phyloP scores from a whole-genome alignment of 2,888 invertebrate genomes.

The Ischnus inquisitorius region DNA sequence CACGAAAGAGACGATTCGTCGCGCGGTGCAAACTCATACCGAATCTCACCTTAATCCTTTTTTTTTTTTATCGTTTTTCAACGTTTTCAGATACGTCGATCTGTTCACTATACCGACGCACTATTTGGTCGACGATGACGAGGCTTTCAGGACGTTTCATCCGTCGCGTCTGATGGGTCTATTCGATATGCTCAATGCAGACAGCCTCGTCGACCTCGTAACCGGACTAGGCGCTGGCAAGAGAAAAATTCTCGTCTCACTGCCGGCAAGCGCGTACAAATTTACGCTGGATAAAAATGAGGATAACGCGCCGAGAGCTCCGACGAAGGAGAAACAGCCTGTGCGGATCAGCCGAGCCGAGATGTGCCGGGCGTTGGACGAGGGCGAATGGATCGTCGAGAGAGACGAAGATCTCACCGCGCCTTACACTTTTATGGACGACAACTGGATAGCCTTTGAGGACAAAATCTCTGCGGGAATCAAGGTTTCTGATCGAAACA shows the following conservation, averaged over 20 bases:
- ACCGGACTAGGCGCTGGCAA: slow-evolving; percentile 90
- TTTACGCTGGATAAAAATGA: slow-evolving; percentile 89
- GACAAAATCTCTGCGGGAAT: slow-evolving; percentile 91
- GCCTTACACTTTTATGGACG: slow-evolving; percentile 91
- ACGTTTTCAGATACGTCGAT: slow-evolving; percentile 87
- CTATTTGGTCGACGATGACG: slow-evolving; percentile 89
- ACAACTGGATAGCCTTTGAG: slow-evolving; percentile 92
- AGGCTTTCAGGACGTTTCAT: slow-evolving; percentile 89
- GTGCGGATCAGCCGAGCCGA: slow-evolving; percentile 87
- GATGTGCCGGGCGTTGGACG: slow-evolving; percentile 84
- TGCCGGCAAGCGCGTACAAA: slow-evolving; percentile 90
- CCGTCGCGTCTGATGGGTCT: slow-evolving; percentile 91
- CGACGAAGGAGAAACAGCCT: slow-evolving; percentile 87
- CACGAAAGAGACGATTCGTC: neutral
- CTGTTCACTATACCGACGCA: slow-evolving; percentile 90
- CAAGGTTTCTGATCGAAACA: slow-evolving; percentile 85
- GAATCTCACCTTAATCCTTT: neutral
- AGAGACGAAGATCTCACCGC: slow-evolving; percentile 92
- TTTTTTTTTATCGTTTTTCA: slow-evolving; percentile 29
- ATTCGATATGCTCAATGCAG: slow-evolving; percentile 92
- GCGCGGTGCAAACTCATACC: neutral
- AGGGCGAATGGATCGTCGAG: slow-evolving; percentile 91
- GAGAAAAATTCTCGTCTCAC: slow-evolving; percentile 90
- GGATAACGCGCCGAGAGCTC: slow-evolving; percentile 90
- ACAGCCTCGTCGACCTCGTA: slow-evolving; percentile 91